Evolutionary conservation across 1,140 invertebrate genomes (phyloP), one percentile per base, ranked within the genome.

Genomic region (Megathymus violae): DNA sequence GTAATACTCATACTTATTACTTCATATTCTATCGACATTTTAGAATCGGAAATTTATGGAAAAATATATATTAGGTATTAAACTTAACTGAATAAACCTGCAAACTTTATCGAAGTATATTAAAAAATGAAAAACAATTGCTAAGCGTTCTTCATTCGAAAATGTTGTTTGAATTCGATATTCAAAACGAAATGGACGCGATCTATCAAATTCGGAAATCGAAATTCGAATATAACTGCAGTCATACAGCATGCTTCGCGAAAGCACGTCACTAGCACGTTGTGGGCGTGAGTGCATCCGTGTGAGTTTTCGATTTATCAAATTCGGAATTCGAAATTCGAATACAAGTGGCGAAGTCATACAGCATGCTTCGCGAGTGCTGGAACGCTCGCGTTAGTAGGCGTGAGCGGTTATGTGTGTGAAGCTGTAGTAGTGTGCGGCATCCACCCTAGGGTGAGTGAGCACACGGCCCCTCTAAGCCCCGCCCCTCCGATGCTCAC

Each of bases 401-500:
- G 82, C 74, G 79, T 78, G 67, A 22, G 60, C 50, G 66, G 25
- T 41, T 43, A 70, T 69, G 77, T 66, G 64, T 52, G 76, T 69
- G 60, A 48, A 52, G 5, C 16, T 71, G 82, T 31, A 31, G 27
- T 9, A 9, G 27, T 84, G 83, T 80, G 84, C 68, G 77, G 58
- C 67, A 64, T 76, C 79, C 78, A 75, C 78, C 79, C 79, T 63
- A 69, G 76, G 78, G 78, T 71, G 68, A 60, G 67, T 59, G 64
- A 58, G 60, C 62, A 54, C 54, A 51, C 62, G 67, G 73, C 62
- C 69, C 74, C 68, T 40, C 56, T 60, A 80, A 67, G 83, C 84
- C 76, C 84, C 84, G 82, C 84, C 84, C 75, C 74, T 66, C 63
- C 64, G 79, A 81, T 90, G 88, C 84, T 90, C 88, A 88, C 79